Evolutionary conservation across 2,113 vertebrate species (phyloP).

Genomic region (Numida meleagris): DNA sequence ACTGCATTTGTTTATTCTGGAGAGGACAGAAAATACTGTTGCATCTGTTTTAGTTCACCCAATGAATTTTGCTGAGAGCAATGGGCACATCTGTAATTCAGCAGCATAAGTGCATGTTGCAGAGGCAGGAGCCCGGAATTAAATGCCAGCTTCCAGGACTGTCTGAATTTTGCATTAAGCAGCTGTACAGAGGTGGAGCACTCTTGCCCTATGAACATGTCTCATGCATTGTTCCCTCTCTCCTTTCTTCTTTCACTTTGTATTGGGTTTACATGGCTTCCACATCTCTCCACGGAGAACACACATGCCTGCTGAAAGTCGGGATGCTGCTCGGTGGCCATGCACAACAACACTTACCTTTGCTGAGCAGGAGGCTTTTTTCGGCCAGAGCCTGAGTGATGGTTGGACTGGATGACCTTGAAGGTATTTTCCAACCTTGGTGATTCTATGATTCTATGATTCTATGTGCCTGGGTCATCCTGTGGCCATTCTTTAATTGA

Average conservation of each 20-base stretch:
- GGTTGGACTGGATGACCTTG: too few species aligned
- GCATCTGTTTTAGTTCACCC: not conserved
- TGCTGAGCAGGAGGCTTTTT: not conserved
- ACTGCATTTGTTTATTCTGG: not conserved
- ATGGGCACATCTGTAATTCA: not conserved
- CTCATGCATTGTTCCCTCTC: not conserved
- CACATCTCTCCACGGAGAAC: not conserved
- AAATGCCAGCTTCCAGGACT: not conserved
- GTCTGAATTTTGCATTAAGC: not conserved
- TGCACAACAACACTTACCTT: not conserved
- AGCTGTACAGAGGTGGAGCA: not conserved
- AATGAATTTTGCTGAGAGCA: not conserved
- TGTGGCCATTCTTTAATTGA: not conserved
- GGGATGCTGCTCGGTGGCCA: not conserved
- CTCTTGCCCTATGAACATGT: not conserved
- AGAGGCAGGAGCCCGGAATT: not conserved
- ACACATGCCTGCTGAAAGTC: not conserved
- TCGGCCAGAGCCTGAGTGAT: not conserved
- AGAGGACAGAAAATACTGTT: not conserved
- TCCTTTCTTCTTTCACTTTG: not conserved
- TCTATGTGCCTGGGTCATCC: not conserved
- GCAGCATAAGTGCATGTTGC: fast-evolving
- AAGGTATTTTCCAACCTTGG: too few species aligned
- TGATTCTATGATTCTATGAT: too few species aligned
- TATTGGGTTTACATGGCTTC: not conserved